These are phyloP conservation scores for Nematostella vectensis DNA, from an alignment of 92 coral and sea anemone genomes.

Conservation along the genomic window DNA sequence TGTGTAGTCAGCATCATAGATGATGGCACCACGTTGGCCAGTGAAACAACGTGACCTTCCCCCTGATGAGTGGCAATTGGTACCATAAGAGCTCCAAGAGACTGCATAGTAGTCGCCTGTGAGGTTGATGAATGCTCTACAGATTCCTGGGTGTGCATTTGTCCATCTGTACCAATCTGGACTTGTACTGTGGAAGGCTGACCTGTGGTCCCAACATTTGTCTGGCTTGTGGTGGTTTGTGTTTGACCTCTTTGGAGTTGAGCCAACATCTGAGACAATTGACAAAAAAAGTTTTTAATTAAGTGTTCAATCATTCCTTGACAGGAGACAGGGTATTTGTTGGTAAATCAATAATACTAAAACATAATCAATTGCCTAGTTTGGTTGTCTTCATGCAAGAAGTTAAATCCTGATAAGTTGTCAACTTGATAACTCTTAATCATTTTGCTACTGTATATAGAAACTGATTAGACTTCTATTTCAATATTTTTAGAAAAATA, in stretches of 20 bases:
- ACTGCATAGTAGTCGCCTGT: slow-evolving; percentile 49
- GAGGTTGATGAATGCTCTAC: slow-evolving; percentile 47
- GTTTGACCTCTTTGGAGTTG: slow-evolving; percentile 82
- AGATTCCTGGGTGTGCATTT: slow-evolving; percentile 55
- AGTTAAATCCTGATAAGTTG: no score
- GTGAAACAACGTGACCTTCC: slow-evolving; percentile 62
- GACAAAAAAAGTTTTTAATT: no score
- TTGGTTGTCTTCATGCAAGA: no score
- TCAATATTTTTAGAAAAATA: no score
- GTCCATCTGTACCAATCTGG: slow-evolving; percentile 59
- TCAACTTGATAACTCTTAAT: no score
- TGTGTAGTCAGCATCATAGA: slow-evolving; percentile 79
- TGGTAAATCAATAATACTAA: no score
- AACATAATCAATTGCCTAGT: no score
- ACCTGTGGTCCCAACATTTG: slow-evolving; percentile 4
- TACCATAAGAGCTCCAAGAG: slow-evolving; percentile 68
- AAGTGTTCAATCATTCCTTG: no score
- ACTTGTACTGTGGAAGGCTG: slow-evolving; percentile 36
- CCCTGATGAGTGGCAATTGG: slow-evolving; percentile 82
- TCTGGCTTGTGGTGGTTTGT: slow-evolving; percentile 44
- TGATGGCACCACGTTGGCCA: slow-evolving; percentile 69
- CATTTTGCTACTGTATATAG: no score
- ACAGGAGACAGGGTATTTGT: no score
- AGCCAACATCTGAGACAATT: slow-evolving; percentile 38
- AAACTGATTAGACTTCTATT: no score